Evolutionary conservation across 2,113 vertebrate species (phyloP).

Genomic region (Cynopterus brachyotis): DNA sequence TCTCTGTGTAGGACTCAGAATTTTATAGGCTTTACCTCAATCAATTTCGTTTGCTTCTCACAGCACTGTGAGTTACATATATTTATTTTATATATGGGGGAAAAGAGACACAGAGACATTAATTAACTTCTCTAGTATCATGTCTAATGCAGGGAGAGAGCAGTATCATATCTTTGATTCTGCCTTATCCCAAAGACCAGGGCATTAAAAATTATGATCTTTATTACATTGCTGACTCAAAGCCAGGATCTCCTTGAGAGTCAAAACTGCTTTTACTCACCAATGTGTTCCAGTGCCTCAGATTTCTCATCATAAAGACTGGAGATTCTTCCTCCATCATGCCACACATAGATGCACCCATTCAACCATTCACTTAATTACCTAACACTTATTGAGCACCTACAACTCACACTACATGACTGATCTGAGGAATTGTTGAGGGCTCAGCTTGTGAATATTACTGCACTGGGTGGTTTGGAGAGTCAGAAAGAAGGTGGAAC

Average conservation of each 20-base stretch:
- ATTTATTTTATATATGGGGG: neutral
- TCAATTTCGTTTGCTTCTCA: neutral
- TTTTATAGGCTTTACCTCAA: neutral
- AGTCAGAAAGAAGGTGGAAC: neutral
- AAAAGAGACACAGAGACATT: neutral
- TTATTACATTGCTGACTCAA: neutral
- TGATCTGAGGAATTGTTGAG: neutral
- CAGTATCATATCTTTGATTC: neutral
- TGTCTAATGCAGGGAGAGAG: neutral
- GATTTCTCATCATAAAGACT: neutral
- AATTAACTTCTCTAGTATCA: neutral
- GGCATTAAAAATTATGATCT: neutral
- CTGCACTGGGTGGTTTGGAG: neutral
- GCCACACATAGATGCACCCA: neutral
- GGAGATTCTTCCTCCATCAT: neutral
- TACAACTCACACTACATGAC: neutral
- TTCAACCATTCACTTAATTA: neutral
- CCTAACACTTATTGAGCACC: neutral
- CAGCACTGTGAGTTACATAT: neutral
- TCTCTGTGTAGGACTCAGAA: neutral
- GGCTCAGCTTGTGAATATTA: neutral
- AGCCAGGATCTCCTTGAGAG: neutral
- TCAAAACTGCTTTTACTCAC: neutral
- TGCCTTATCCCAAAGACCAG: neutral
- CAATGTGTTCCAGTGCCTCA: accelerated